Conservation (phyloP, 2,888 invertebrate genomes). For the Dascillus cervinus region DNA sequence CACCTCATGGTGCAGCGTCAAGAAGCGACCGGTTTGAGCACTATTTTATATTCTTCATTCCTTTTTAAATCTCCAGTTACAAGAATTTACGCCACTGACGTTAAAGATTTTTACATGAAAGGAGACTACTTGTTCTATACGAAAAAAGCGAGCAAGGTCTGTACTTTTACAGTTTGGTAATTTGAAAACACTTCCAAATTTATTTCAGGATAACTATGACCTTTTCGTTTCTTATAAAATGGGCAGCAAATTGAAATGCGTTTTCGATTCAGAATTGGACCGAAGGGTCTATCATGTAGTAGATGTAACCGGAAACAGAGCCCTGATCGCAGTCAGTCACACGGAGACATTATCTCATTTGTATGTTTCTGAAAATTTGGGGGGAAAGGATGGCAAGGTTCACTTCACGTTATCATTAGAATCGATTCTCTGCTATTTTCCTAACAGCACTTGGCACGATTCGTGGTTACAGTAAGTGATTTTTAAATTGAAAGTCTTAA, state of each 20-base stretch:
- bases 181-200: constrained; percentile 1
- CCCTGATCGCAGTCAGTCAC: constrained; percentile 78
- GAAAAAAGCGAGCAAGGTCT: constrained; percentile 53
- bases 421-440: constrained; percentile 76
- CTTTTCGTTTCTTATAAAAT: constrained; percentile 72
- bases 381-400: constrained; percentile 48
- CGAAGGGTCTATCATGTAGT: constrained; percentile 69
- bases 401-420: constrained; percentile 73
- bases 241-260: constrained; percentile 60
- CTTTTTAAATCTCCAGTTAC: constrained; percentile 26
- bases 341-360: constrained; percentile 64
- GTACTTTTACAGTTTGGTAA: background rate
- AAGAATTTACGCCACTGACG: constrained; percentile 44
- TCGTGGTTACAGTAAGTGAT: constrained; percentile 72
- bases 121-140: constrained; percentile 83
- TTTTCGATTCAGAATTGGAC: constrained; percentile 65
- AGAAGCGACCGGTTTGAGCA: constrained; percentile 52
- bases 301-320: constrained; percentile 72
- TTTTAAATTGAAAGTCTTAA: too few species aligned
- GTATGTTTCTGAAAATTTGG: constrained; percentile 67
- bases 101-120: constrained; percentile 75
- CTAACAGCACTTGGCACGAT: constrained; percentile 70
- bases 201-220: constrained; percentile 45
- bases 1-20: constrained; percentile 63
- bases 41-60: constrained; percentile 41